Conservation (phyloP, 92 coral and sea anemone genomes). For the Zoanthus gigantus region DNA sequence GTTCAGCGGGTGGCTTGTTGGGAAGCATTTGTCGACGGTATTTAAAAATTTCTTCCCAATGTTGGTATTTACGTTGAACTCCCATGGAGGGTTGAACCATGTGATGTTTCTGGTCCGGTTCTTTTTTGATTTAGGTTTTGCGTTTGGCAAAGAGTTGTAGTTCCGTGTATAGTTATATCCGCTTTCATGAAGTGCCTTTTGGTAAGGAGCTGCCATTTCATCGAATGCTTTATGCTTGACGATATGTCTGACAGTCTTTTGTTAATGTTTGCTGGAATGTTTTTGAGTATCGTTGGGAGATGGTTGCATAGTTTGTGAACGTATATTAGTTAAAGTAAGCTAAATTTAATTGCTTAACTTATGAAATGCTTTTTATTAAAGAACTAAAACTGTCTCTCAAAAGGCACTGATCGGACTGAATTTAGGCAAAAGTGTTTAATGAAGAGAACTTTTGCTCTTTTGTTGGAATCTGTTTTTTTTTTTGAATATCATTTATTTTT, state of each 20-base stretch:
- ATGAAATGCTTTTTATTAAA: no score
- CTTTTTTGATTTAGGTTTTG: neutral
- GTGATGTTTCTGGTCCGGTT: neutral
- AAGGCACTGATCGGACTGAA: no score
- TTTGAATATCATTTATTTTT: no score
- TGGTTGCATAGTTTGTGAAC: neutral
- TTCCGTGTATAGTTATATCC: neutral
- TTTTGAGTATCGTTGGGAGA: neutral
- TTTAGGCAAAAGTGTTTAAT: no score
- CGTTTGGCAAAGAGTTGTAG: neutral
- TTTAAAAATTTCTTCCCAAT: neutral
- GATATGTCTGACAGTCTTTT: neutral
- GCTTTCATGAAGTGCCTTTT: neutral
- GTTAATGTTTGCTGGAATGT: neutral
- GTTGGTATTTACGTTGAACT: neutral
- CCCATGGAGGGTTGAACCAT: slow-evolving; percentile 1
- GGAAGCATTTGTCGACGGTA: neutral
- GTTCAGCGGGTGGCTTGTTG: neutral
- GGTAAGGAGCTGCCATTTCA: neutral
- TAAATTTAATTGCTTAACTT: no score
- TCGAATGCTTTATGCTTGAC: neutral
- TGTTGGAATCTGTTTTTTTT: no score
- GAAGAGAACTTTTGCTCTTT: no score
- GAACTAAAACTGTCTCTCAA: no score
- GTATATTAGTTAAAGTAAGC: neutral